Evolutionary conservation across 2,797 vertebrate species (phyloP), one percentile per base, ranked within the genome.

Genomic region (Tenualosa thibaudeaui): DNA sequence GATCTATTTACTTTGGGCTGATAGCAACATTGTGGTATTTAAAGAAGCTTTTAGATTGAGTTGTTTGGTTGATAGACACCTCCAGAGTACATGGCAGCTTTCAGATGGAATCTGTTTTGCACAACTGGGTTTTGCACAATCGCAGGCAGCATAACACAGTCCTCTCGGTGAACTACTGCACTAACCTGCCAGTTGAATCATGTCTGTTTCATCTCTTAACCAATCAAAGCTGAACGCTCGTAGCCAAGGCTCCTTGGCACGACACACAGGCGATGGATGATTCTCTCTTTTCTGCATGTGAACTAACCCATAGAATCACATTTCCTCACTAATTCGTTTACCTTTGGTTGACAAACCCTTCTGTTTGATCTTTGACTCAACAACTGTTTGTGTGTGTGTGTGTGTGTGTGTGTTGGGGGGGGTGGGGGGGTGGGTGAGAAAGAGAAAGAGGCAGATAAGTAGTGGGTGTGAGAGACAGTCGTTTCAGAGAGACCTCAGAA

Each of bases 121-220:
- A 22, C 54, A 40, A 43, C 68, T 75, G 68, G 68, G 68, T 75
- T 75, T 75, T 75, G 68, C 68, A 75, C 15, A 37, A 40, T 19
- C 68, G 1, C 68, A 31, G 31, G 68, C 68, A 75, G 68, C 13
- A 0, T 75, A 75, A 75, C 37, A 75, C 68, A 75, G 40, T 75
- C 31, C 40, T 17, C 17, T 75, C 68, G 40, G 15, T 19, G 8
- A 75, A 15, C 17, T 31, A 13, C 31, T 26, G 17, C 31, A 75
- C 68, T 75, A 75, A 75, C 68, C 68, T 75, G 68, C 68, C 68
- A 40, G 40, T 75, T 17, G 12, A 43, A 75, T 75, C 68, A 19
- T 15, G 15, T 37, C 68, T 40, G 31, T 40, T 75, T 43, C 12
- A 6, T 43, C 31, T 75, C 65, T 71, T 71, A 40, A 37, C 31